Conservation (phyloP, 1,140 invertebrate species). For the Meteorus sp. region DNA sequence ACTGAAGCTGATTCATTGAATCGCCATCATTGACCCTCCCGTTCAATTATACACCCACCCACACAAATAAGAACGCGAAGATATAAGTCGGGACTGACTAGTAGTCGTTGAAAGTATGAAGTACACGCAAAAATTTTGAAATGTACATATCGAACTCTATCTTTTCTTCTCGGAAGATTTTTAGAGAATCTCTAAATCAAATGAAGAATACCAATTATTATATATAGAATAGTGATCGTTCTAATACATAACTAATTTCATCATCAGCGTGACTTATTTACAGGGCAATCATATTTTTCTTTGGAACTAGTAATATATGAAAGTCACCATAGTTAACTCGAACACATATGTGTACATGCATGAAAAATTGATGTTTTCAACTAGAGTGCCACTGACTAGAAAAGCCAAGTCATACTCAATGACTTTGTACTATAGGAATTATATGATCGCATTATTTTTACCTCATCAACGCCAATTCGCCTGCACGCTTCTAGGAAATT, state of each 20-base stretch:
- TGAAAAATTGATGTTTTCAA: slow-evolving; percentile 15
- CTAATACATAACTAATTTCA: no score
- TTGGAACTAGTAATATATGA: no score
- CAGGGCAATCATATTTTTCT: no score
- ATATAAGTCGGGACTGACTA: slow-evolving; percentile 53
- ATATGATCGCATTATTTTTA: slow-evolving; percentile 57
- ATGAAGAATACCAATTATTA: no score
- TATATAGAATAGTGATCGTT: no score
- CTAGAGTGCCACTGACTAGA: slow-evolving; percentile 32
- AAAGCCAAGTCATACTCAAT: slow-evolving; percentile 31
- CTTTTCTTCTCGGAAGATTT: no score
- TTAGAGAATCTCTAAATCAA: no score
- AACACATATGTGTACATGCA: slow-evolving; percentile 24
- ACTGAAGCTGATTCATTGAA: slow-evolving; percentile 40
- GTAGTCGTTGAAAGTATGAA: slow-evolving; percentile 55
- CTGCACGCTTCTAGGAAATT: slow-evolving; percentile 94
- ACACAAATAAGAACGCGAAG: not conserved
- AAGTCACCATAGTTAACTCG: no score
- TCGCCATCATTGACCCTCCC: slow-evolving; percentile 33
- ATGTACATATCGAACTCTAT: not conserved
- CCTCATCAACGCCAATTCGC: slow-evolving; percentile 91
- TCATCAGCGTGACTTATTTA: no score
- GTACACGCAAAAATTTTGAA: slow-evolving; percentile 21
- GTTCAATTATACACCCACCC: slow-evolving; percentile 9
- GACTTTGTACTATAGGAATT: slow-evolving; percentile 7